Evolutionary conservation across 2,888 invertebrate genomes (phyloP), one percentile per base, ranked within the genome.

Genomic region (Amorpha juglandis): DNA sequence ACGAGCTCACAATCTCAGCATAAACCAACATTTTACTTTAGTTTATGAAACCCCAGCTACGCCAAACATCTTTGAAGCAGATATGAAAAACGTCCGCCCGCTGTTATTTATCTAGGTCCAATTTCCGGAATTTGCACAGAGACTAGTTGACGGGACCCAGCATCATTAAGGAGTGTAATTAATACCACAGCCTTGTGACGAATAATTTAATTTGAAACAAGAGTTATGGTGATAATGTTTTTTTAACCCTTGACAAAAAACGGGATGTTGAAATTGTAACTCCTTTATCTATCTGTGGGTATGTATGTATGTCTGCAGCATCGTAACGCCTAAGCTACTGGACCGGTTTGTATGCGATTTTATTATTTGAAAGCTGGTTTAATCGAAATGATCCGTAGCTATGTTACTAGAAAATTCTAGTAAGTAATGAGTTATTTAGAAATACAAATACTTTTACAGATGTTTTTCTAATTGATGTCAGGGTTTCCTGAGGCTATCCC

Each of bases 161-260:
- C 75, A 74, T 80, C 80, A 82, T 82, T 82, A 81, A 78, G 68
- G 64, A 74, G 69, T 73, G 64, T 65, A 77, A 80, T 80, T 80
- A 79, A 79, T 80, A 78, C 42, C 16, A 38, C 11, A n/a, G n/a
- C 42, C 38, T n/a, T 8, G n/a, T 1, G 38, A 19, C 11, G 53
- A 53, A 55, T 16, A 16, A 55, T 38, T 52, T 33, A n/a, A 35
- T n/a, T 35, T 53, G 33, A n/a, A 6, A 11, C 35, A 6, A 58
- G 58, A 38, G 42, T 42, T 58, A 58, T 12, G 42, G 9, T 14
- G 55, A 58, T 19, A 42, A 58, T 19, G 38, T 38, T 11, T 42
- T 35, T 55, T 58, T 27, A 27, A 27, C 27, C 27, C 4, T 4
- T 4, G 27, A 27, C 1, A 27, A 42, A 19, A n/a, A n/a, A n/a